Conservation (phyloP, 2,888 invertebrate species). For the Synergus laeviventris region DNA sequence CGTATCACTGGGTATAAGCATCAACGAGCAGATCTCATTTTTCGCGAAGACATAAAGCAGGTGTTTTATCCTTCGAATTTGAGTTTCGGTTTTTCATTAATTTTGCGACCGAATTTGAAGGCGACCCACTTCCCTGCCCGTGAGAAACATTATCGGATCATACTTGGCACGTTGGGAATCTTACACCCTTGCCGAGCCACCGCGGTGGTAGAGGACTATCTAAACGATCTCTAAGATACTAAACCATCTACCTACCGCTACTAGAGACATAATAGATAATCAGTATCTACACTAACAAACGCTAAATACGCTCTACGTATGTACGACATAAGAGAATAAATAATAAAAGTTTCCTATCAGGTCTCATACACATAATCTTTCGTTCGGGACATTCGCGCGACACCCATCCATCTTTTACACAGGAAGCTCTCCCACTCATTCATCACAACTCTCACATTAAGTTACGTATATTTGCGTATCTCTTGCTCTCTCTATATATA, state of each 20-base stretch:
- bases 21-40: constrained; percentile 45
- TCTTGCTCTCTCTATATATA: constrained; percentile 59
- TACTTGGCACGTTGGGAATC: constrained; percentile 60
- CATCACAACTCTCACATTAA: constrained; percentile 45
- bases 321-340: constrained; percentile 74
- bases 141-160: constrained; percentile 45
- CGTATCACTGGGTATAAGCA: constrained; percentile 47
- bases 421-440: constrained; percentile 42
- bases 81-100: constrained; percentile 47
- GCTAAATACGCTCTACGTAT: constrained; percentile 63
- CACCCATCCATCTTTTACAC: constrained; percentile 47
- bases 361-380: constrained; percentile 52
- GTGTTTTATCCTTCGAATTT: constrained; percentile 45
- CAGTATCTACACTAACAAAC: constrained; percentile 66
- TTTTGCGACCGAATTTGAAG: constrained; percentile 40
- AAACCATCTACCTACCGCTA: constrained; percentile 69
- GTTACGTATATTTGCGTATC: constrained; percentile 47
- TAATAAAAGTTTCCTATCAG: constrained; percentile 70
- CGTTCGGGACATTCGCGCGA: constrained; percentile 50
- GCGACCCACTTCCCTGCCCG: constrained; percentile 43
- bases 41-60: constrained; percentile 34
- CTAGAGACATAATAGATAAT: constrained; percentile 68
- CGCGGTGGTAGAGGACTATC: constrained; percentile 70
- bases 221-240: constrained; percentile 72
- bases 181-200: constrained; percentile 66